Conservation (phyloP, 2,113 vertebrate species). For the Varanus salvator region DNA sequence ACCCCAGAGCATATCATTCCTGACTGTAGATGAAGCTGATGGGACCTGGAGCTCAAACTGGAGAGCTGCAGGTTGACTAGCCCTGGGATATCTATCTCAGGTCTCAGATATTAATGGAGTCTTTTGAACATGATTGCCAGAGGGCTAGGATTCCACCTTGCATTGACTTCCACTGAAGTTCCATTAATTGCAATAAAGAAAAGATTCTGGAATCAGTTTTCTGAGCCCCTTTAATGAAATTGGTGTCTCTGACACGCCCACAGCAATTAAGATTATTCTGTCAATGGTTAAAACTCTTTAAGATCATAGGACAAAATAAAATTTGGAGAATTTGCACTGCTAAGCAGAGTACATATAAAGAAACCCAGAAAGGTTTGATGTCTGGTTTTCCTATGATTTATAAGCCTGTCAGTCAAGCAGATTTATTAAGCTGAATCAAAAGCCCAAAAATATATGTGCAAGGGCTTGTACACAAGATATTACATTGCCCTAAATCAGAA, state of each 20-base stretch:
- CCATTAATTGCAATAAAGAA: neutral
- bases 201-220: neutral
- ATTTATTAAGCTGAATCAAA: slow-evolving; percentile 47
- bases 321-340: neutral
- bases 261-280: slow-evolving; percentile 17
- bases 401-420: slow-evolving; percentile 32
- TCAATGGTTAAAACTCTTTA: neutral
- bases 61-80: neutral
- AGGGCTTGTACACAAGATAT: slow-evolving; percentile 4
- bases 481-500: slow-evolving; percentile 26
- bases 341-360: neutral
- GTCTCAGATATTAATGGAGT: neutral
- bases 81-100: too few species aligned
- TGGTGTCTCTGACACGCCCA: neutral
- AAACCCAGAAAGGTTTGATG: neutral
- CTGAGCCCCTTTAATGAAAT: neutral
- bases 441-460: neutral
- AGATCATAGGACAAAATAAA: neutral
- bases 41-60: neutral
- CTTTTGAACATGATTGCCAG: neutral
- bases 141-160: neutral
- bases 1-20: neutral
- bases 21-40: neutral
- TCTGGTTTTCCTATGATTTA: slow-evolving; percentile 33
- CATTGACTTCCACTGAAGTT: neutral